Conservation (phyloP, 2,797 vertebrate genomes). For the Podarcis siculus region DNA sequence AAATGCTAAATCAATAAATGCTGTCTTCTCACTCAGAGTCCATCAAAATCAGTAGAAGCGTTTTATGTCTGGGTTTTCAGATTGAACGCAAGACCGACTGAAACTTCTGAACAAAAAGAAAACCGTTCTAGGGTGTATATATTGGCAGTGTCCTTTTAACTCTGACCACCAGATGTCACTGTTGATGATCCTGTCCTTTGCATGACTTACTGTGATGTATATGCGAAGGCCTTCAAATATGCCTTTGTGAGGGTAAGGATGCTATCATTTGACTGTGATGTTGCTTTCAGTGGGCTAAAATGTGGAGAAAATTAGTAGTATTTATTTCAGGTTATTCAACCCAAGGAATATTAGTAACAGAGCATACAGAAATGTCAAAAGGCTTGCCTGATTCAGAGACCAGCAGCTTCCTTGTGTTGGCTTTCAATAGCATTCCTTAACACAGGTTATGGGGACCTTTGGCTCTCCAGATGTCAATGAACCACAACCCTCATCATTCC, state of each 20-base stretch:
- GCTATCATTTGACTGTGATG: constrained; percentile 51
- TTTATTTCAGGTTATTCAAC: constrained; percentile 51
- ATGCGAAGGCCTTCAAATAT: constrained; percentile 19
- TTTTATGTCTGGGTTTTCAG: not conserved
- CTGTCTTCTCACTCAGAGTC: not conserved
- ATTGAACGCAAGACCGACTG: not conserved
- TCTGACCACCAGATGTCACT: not conserved
- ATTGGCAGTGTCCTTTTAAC: not conserved
- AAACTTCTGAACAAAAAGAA: not conserved
- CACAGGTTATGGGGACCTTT: too few relatives aligned
- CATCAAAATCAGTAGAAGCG: not conserved
- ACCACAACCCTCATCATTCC: too few relatives aligned
- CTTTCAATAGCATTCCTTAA: not conserved
- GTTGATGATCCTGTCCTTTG: not conserved
- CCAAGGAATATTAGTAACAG: constrained; percentile 51
- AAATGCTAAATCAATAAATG: not conserved
- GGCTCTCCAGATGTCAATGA: too few relatives aligned
- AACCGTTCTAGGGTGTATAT: accelerated
- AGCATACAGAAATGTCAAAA: constrained; percentile 16
- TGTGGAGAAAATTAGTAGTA: constrained; percentile 58
- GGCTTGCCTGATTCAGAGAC: not conserved
- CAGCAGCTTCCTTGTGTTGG: not conserved
- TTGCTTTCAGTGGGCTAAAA: constrained; percentile 54
- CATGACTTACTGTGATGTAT: not conserved
- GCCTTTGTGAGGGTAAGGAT: constrained; percentile 38